Evolutionary conservation across 2,113 vertebrate genomes (phyloP).

Genomic region (Larimichthys polyactis): DNA sequence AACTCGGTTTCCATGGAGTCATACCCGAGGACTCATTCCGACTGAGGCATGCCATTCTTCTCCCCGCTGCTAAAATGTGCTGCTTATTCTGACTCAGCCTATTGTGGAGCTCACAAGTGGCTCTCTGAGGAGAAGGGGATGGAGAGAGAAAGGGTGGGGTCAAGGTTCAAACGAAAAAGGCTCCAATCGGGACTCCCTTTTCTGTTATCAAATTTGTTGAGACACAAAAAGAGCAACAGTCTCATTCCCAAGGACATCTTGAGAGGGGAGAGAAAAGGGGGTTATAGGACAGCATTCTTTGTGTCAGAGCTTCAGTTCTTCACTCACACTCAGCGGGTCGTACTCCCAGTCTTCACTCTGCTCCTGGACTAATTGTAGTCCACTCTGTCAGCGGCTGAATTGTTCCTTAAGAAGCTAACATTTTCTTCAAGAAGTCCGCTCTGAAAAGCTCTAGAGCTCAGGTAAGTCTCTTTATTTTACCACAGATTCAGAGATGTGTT

Average conservation of each 20-base stretch:
- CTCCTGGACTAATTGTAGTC: slow-evolving; percentile 42
- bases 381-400: slow-evolving; percentile 1
- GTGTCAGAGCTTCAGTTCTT: slow-evolving; percentile 40
- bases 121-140: slow-evolving; percentile 81
- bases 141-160: slow-evolving; percentile 79
- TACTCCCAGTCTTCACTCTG: slow-evolving; percentile 41
- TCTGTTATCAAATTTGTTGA: slow-evolving; percentile 85
- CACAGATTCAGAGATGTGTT: neutral
- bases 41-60: slow-evolving; percentile 82
- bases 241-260: slow-evolving; percentile 67
- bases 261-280: slow-evolving; percentile 61
- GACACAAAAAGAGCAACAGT: slow-evolving; percentile 81
- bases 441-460: slow-evolving; percentile 25
- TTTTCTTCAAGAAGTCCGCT: slow-evolving; percentile 8
- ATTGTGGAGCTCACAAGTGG: slow-evolving; percentile 86
- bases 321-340: slow-evolving; percentile 14
- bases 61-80: slow-evolving; percentile 66
- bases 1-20: slow-evolving; percentile 88
- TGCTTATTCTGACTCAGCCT: slow-evolving; percentile 81
- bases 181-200: slow-evolving; percentile 70
- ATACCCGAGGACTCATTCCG: slow-evolving; percentile 69
- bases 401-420: neutral
- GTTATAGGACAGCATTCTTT: slow-evolving; percentile 62
- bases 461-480: slow-evolving; percentile 46
- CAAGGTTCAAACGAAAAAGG: slow-evolving; percentile 79